A percentile compares a stretch with the other conserved stretches of the same genome.
phyloP scores from a whole-genome alignment of 1,140 invertebrate species.

The Bombus polaris region DNA sequence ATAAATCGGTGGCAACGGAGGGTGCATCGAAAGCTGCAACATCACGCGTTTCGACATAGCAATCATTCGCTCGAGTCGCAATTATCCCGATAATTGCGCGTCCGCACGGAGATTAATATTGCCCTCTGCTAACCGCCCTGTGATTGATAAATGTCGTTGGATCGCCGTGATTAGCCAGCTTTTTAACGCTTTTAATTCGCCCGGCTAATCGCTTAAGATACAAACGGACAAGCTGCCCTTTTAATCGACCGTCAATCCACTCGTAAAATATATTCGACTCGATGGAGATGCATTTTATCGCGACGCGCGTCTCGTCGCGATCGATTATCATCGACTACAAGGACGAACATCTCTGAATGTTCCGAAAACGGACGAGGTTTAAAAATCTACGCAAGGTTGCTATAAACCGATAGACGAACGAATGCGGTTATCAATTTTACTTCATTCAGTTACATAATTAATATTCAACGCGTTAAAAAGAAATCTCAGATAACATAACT shows the following conservation, averaged over 20 bases:
- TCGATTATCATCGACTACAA: not conserved
- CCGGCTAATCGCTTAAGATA: not conserved
- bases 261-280: not conserved
- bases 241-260: not conserved
- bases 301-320: not conserved
- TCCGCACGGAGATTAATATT: slow-evolving; percentile 36
- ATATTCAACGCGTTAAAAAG: too few relatives aligned
- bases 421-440: too few relatives aligned
- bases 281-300: not conserved
- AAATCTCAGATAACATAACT: too few relatives aligned
- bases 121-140: not conserved
- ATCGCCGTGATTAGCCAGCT: slow-evolving; percentile 16
- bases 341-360: not conserved
- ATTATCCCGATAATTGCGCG: slow-evolving; percentile 57
- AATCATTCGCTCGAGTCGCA: slow-evolving; percentile 31
- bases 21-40: slow-evolving; percentile 16
- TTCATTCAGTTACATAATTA: too few relatives aligned
- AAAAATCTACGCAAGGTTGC: slow-evolving; percentile 24
- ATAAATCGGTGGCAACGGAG: slow-evolving; percentile 18
- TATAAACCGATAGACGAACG: slow-evolving; percentile 46
- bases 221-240: not conserved
- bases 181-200: slow-evolving; percentile 9
- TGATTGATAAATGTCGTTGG: slow-evolving; percentile 39
- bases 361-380: slow-evolving; percentile 15
- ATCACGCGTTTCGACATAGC: slow-evolving; percentile 40